These are phyloP conservation scores for Craseonycteris thonglongyai DNA, from an alignment of 2,113 vertebrate species.

Conservation along the genomic window DNA sequence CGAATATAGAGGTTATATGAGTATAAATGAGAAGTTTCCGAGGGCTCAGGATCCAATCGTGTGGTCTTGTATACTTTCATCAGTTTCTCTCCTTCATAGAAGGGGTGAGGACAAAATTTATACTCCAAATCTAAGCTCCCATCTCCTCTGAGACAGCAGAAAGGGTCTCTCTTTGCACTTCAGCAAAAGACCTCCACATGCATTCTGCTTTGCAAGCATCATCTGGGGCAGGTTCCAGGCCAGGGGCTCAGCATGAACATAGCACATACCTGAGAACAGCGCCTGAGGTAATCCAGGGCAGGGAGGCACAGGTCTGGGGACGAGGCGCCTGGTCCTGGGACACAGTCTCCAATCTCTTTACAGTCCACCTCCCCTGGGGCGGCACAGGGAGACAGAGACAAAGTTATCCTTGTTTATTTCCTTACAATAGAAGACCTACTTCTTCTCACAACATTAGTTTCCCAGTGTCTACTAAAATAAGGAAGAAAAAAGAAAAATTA, in stretches of 20 bases:
- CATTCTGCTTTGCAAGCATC: not conserved
- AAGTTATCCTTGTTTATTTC: not conserved
- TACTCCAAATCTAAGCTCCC: not conserved
- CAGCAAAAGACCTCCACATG: rapidly evolving
- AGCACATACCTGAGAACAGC: conserved; percentile 97
- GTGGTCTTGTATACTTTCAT: not conserved
- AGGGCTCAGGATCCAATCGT: not conserved
- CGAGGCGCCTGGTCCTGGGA: conserved; percentile 81
- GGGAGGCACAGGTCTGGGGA: conserved; percentile 97
- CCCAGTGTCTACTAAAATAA: not conserved
- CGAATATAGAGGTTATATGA: rapidly evolving
- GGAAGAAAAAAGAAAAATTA: not conserved
- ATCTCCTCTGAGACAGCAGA: not conserved
- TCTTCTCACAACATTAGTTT: not conserved
- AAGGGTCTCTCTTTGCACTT: not conserved
- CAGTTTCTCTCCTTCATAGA: not conserved
- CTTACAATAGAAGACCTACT: not conserved
- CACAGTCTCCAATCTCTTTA: conserved; percentile 92
- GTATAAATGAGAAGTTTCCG: not conserved
- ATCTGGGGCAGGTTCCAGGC: not conserved
- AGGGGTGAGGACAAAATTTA: not conserved
- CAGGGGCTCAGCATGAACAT: not conserved
- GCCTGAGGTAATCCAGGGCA: conserved; percentile 93
- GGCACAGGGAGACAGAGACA: conserved; percentile 15
- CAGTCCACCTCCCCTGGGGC: conserved; percentile 90